Evolutionary conservation across 2,888 invertebrate genomes (phyloP), one percentile per base, ranked within the genome.

Genomic region (Yponomeuta malinellus): DNA sequence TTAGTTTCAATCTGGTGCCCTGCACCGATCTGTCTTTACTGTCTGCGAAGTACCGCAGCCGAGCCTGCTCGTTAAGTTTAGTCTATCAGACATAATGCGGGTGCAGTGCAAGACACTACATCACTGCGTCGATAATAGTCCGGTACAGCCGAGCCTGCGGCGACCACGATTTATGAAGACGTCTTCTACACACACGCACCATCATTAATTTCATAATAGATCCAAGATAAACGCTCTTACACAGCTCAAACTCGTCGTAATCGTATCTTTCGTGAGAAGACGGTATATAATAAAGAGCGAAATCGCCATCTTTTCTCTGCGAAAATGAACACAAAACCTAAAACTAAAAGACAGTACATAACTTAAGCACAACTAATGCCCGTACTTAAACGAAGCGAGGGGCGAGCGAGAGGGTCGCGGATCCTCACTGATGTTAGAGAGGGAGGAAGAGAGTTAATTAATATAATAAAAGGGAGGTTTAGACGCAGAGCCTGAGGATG

Each of bases 301-400:
- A 59, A 59, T 59, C 52, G 12, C 52, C 52, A 12, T 59, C 43
- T 59, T 59, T 59, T 59, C 52, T 59, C 52, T 59, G 15, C 52
- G 15, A 15, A 59, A 59, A 59, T 59, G 15, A 59, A 59, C 64
- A 64, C 64, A 29, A 23, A 64, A 37, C 33, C 43, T 43, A 33
- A 29, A 74, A 73, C 76, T 75, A 78, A 77, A 76, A 79, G 78
- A 77, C 75, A 75, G 76, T 74, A 76, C 80, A 79, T 81, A 80
- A 73, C 74, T 79, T 77, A 76, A 79, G 78, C 52, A 79, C 77
- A 79, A 77, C 81, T 80, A 80, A 68, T 77, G 76, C 79, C 76
- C 78, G 79, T 81, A 82, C 77, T 81, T 82, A 80, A 78, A 76
- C 76, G 78, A 77, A 76, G 78, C 77, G 75, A 76, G 72, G 48